Conservation (phyloP, 2,113 vertebrate species). For the Trachemys scripta region DNA sequence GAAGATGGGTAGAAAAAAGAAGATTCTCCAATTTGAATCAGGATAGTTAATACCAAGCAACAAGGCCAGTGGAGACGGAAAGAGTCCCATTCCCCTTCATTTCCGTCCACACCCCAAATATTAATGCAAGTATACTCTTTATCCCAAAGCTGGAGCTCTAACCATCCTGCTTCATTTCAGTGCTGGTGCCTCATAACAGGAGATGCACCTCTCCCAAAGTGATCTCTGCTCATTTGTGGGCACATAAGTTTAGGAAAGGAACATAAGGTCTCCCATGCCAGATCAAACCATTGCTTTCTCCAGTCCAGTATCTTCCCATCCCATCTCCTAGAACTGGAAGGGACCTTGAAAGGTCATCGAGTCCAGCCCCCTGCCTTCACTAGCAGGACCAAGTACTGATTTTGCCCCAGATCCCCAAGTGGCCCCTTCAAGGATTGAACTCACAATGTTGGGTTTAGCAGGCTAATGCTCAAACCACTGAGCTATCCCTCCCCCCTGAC, state of each 20-base stretch:
- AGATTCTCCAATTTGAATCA: not conserved
- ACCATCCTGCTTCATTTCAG: not conserved
- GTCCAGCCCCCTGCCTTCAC: too few species aligned
- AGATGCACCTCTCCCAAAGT: fast-evolving
- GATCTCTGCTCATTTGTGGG: fast-evolving
- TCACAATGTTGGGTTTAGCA: too few species aligned
- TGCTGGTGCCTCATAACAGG: fast-evolving
- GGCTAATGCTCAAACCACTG: too few species aligned
- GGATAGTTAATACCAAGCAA: not conserved
- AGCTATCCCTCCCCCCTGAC: not conserved
- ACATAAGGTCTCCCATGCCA: not conserved
- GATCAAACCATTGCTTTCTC: not conserved
- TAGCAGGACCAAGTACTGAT: too few species aligned
- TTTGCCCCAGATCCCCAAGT: too few species aligned
- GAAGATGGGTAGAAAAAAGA: not conserved
- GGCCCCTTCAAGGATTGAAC: too few species aligned
- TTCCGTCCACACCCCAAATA: not conserved
- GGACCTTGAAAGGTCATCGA: too few species aligned
- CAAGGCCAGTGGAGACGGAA: fast-evolving
- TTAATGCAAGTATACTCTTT: not conserved
- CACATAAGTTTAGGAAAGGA: not conserved
- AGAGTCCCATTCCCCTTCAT: not conserved
- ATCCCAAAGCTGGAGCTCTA: not conserved
- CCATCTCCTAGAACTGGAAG: too few species aligned
- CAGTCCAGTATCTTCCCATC: not conserved